Conservation (phyloP, 2,797 vertebrate genomes). For the Myotis planiceps region DNA sequence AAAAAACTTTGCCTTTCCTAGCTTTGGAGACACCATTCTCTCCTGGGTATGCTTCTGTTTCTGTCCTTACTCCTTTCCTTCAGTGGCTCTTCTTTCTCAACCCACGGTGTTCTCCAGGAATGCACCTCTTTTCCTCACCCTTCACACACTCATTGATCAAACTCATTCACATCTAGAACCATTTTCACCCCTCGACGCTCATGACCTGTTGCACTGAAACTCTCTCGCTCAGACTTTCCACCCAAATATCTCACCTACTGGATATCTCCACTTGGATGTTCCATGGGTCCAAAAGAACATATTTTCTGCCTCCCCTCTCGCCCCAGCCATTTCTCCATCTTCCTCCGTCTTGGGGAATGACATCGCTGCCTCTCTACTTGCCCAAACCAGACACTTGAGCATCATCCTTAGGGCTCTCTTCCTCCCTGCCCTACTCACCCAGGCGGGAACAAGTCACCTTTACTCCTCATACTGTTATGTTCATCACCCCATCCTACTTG, state of each 20-base stretch:
- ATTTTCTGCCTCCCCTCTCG: neutral
- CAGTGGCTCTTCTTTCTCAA: neutral
- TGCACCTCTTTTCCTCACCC: neutral
- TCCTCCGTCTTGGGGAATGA: neutral
- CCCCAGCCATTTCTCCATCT: neutral
- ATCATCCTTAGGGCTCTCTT: neutral
- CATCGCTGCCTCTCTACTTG: neutral
- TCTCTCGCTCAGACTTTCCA: neutral
- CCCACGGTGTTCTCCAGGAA: neutral
- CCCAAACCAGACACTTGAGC: neutral
- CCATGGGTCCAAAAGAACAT: neutral
- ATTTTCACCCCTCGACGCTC: neutral
- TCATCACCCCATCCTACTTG: neutral
- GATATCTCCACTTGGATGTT: neutral
- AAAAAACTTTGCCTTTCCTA: neutral
- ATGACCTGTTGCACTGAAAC: neutral
- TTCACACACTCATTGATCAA: neutral
- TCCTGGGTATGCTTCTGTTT: neutral
- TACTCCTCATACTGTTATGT: neutral
- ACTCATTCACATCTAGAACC: neutral
- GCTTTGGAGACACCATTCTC: neutral
- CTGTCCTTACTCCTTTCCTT: neutral
- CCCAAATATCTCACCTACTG: neutral
- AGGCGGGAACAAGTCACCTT: neutral
- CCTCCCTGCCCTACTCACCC: neutral